These are phyloP conservation scores for Drosophila recens DNA, from an alignment of 2,888 invertebrate genomes.

Conservation along the genomic window DNA sequence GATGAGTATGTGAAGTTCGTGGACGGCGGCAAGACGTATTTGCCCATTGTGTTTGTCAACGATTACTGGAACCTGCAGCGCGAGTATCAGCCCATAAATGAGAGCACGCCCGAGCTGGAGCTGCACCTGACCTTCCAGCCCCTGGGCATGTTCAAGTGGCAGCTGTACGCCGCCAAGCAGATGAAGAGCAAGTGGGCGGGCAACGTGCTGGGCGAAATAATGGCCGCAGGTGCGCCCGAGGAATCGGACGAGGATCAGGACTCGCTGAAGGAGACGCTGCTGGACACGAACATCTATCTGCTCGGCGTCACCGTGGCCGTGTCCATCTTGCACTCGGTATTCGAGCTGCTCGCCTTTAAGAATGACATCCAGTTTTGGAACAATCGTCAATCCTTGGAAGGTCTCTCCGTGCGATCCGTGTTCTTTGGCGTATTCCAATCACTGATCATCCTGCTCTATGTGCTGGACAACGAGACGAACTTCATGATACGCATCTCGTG, in stretches of 20 bases:
- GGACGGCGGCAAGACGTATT: slow-evolving; percentile 93
- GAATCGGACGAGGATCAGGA: slow-evolving; percentile 92
- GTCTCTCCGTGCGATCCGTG: slow-evolving; percentile 98
- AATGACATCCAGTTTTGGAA: slow-evolving; percentile 99
- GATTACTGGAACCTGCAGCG: slow-evolving; percentile 99
- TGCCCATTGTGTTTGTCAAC: slow-evolving; percentile 97
- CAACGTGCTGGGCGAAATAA: slow-evolving; percentile 88
- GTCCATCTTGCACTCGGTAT: slow-evolving; percentile 97
- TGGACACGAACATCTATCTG: slow-evolving; percentile 98
- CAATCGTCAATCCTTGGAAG: slow-evolving; percentile 97
- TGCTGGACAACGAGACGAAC: slow-evolving; percentile 99
- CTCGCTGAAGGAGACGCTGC: slow-evolving; percentile 95
- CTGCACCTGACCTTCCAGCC: slow-evolving; percentile 94
- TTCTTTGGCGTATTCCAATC: slow-evolving; percentile 99
- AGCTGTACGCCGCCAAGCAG: slow-evolving; percentile 98
- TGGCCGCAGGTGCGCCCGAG: slow-evolving; percentile 87
- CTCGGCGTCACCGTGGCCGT: slow-evolving; percentile 95
- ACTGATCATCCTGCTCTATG: slow-evolving; percentile 96
- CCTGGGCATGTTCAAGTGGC: slow-evolving; percentile 98
- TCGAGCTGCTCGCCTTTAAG: slow-evolving; percentile 99
- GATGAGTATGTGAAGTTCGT: slow-evolving; percentile 97
- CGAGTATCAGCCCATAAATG: slow-evolving; percentile 96
- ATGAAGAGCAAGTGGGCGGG: slow-evolving; percentile 94
- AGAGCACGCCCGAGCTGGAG: slow-evolving; percentile 90
- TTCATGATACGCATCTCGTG: slow-evolving; percentile 97